These are phyloP conservation scores for Kobus ellipsiprymnus DNA, from an alignment of 2,113 vertebrate genomes.

Conservation along the genomic window DNA sequence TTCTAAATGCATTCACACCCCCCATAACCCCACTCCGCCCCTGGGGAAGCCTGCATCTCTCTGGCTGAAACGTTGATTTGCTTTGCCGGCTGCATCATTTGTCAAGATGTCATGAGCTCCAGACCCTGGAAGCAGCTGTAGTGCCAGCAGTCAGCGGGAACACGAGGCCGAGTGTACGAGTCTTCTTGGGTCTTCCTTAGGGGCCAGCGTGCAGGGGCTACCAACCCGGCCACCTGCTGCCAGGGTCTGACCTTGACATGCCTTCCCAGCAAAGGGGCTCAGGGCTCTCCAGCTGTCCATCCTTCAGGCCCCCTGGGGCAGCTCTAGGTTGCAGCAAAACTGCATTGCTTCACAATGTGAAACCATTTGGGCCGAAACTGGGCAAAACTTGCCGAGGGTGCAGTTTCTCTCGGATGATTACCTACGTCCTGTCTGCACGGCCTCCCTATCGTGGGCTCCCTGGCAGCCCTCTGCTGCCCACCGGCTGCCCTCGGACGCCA, in stretches of 20 bases:
- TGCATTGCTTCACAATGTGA: fast-evolving
- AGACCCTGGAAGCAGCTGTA: background rate
- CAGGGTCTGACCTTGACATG: background rate
- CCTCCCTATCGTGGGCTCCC: background rate
- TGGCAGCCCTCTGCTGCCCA: background rate
- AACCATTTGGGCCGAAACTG: background rate
- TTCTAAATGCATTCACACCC: background rate
- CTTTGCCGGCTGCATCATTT: background rate
- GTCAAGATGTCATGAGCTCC: conserved; percentile 21
- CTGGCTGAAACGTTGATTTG: background rate
- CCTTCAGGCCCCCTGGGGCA: fast-evolving
- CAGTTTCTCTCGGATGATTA: background rate
- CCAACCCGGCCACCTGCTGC: background rate
- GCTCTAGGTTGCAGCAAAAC: background rate
- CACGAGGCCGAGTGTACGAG: fast-evolving
- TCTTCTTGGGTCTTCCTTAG: background rate
- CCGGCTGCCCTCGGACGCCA: background rate
- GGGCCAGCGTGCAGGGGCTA: background rate
- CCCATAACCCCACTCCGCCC: background rate
- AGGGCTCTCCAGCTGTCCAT: background rate
- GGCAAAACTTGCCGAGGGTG: background rate
- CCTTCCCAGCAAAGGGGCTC: background rate
- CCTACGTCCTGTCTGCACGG: background rate
- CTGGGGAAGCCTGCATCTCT: background rate
- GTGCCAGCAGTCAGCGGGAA: background rate